Evolutionary conservation across 2,113 vertebrate species (phyloP).

Genomic region (Caranx ignobilis): DNA sequence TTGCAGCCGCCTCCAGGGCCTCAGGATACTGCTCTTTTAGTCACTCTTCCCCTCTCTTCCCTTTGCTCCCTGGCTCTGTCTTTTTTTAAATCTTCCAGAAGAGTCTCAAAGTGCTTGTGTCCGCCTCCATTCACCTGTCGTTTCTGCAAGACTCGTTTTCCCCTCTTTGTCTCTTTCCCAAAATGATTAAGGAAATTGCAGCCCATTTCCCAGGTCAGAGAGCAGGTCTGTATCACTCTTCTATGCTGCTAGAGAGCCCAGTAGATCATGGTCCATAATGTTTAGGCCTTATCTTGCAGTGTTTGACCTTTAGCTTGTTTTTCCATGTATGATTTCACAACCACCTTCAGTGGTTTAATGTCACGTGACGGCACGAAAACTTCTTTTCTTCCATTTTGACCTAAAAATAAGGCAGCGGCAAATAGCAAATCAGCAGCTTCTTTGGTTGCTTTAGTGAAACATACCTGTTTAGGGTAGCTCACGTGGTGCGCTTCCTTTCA

Average conservation of each 20-base stretch:
- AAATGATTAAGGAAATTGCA: slow-evolving; percentile 66
- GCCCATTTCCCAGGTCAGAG: slow-evolving; percentile 72
- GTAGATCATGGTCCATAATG: slow-evolving; percentile 44
- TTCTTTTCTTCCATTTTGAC: background rate
- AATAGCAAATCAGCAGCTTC: background rate
- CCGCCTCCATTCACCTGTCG: slow-evolving; percentile 35
- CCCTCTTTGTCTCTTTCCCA: slow-evolving; percentile 26
- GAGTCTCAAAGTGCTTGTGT: slow-evolving; percentile 43
- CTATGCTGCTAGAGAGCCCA: slow-evolving; percentile 21
- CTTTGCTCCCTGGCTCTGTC: slow-evolving; percentile 1
- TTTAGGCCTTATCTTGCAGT: slow-evolving; percentile 30
- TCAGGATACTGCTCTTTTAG: slow-evolving; percentile 79
- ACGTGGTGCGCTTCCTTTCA: slow-evolving; percentile 10
- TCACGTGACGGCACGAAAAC: background rate
- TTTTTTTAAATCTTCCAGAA: slow-evolving; percentile 23
- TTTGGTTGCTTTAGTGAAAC: slow-evolving; percentile 16
- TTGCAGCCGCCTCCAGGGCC: slow-evolving; percentile 66
- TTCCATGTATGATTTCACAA: slow-evolving; percentile 13
- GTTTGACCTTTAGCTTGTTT: slow-evolving; percentile 19
- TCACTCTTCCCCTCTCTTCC: slow-evolving; percentile 43
- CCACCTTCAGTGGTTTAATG: background rate
- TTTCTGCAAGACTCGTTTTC: slow-evolving; percentile 18
- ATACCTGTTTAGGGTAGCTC: slow-evolving; percentile 11
- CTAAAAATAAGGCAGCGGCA: slow-evolving; percentile 2
- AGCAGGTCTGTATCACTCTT: slow-evolving; percentile 52